Evolutionary conservation across 2,888 invertebrate species (phyloP), one percentile per base, ranked within the genome.

Genomic region (Spatulosminthurus flaviceps): DNA sequence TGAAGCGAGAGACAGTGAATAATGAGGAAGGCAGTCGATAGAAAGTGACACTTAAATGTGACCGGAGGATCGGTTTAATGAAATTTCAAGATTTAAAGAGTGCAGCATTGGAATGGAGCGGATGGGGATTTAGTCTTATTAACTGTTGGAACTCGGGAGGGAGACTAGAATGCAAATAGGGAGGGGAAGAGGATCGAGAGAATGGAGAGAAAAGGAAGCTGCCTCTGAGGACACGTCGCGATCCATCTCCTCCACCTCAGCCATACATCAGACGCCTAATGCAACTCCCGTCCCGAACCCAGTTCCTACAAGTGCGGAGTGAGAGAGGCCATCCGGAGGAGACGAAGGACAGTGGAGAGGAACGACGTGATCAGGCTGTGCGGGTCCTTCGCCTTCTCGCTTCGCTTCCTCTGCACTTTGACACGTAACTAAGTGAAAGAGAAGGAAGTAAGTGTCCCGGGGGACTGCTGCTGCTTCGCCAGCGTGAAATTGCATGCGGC

Each of bases 401-500:
- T 51, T 29, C 42, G 21, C 26, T 67, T 43, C 19, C 76, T 51
- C 41, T 82, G 82, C 80, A 77, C 82, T 79, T 82, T 82, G 81
- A 82, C 82, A 82, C 79, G 81, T 81, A 79, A 77, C 77, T 80
- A 81, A 82, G 82, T 82, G 81, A 81, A 81, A 81, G 80, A 78
- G 79, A 43, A 79, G 80, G 77, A 77, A 72, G 72, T 42, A 70
- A 64, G 64, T 28, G 70, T 77, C 71, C 73, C 73, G 78, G 43
- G 80, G 79, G 77, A 71, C 43, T 66, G 79, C 74, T 70, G 66
- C 69, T 80, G 82, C 69, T 80, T 79, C 73, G 74, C 81, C 80
- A 82, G 81, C 82, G 82, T 82, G 82, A 82, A 82, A 82, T 82
- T 82, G 82, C 81, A 79, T 82, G 82, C 82, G 80, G 80, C 81